Conservation (phyloP, 1,140 invertebrate species). For the Steinernema feltiae region DNA sequence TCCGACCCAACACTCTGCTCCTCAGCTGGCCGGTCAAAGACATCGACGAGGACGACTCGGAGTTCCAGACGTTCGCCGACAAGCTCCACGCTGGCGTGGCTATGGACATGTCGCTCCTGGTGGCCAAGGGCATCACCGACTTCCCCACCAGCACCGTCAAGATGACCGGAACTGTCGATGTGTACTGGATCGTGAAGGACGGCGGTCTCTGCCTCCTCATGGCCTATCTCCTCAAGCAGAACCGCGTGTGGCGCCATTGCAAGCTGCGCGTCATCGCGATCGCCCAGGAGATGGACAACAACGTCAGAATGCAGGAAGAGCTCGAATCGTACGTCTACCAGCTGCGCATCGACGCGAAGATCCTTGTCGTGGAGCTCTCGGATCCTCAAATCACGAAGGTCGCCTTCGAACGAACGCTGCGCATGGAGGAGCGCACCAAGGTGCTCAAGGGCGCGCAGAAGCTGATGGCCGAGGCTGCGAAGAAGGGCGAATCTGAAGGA, state of each 20-base stretch:
- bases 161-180: conserved; percentile 78
- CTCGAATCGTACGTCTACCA: conserved; percentile 94
- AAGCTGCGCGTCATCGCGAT: conserved; percentile 97
- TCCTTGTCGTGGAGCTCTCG: conserved; percentile 53
- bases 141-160: conserved; percentile 56
- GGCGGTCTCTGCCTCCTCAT: conserved; percentile 92
- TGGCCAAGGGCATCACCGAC: conserved; percentile 44
- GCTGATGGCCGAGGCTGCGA: background rate
- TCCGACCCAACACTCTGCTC: conserved; percentile 98
- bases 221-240: conserved; percentile 89
- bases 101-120: conserved; percentile 53
- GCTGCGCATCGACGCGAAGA: conserved; percentile 89
- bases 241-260: conserved; percentile 87
- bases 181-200: conserved; percentile 76
- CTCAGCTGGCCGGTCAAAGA: conserved; percentile 94
- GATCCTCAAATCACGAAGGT: conserved; percentile 95
- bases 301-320: conserved; percentile 98
- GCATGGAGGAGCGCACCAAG: conserved; percentile 98
- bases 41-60: conserved; percentile 65
- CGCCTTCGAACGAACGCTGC: conserved; percentile 91
- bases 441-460: conserved; percentile 66
- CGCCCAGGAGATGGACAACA: conserved; percentile 96
- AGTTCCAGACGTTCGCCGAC: conserved; percentile 47
- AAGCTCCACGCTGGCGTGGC: conserved; percentile 44
- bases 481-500: background rate